phyloP scores from a whole-genome alignment of 2,797 vertebrate species.

The Sylvilagus floridanus region DNA sequence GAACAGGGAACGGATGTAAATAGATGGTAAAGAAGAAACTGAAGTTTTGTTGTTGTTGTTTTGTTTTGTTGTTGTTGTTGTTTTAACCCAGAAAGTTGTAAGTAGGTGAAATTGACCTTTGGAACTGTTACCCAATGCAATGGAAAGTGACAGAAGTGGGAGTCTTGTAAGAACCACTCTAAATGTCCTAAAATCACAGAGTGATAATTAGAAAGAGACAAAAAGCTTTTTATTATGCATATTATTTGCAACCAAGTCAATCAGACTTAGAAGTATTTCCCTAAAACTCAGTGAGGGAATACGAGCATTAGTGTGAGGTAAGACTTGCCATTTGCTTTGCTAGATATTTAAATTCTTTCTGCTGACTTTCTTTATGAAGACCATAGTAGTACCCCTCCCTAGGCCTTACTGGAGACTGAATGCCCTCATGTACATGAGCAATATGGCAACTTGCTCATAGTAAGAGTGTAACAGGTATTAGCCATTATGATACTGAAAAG shows the following conservation, averaged over 20 bases:
- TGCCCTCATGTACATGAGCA: background rate
- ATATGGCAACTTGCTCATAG: background rate
- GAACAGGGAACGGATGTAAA: background rate
- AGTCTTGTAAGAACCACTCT: background rate
- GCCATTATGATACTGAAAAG: background rate
- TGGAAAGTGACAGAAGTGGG: background rate
- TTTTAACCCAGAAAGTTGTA: background rate
- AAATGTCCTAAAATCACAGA: constrained; percentile 6
- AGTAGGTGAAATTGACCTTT: background rate
- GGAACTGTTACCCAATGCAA: background rate
- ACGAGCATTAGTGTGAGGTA: background rate
- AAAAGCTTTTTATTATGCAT: background rate
- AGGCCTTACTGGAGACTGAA: background rate
- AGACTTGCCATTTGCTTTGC: constrained; percentile 37
- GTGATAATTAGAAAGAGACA: background rate
- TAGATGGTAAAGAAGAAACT: background rate
- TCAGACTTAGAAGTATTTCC: background rate
- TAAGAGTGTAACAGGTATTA: background rate
- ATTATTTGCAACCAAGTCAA: background rate
- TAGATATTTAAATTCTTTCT: constrained; percentile 22
- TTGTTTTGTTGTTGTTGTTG: too few relatives aligned
- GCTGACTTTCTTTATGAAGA: constrained; percentile 28
- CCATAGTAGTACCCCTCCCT: background rate
- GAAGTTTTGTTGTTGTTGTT: background rate
- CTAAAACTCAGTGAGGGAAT: background rate